Base-by-base conservation (phyloP, 1,140 invertebrate genomes). In the Lordiphosa collinella region DNA sequence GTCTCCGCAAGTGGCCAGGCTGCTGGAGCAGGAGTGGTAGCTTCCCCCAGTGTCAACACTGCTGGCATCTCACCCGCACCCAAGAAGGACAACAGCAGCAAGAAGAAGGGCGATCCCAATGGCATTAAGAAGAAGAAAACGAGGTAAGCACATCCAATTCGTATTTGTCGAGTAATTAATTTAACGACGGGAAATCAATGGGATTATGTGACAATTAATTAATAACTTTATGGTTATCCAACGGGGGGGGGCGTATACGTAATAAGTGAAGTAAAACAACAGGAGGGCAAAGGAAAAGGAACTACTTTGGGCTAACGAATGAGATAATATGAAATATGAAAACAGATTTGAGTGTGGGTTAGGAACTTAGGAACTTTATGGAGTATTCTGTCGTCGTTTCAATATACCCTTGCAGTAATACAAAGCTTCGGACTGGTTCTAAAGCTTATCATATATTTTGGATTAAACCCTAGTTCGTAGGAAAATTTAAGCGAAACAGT, bases 61-160 rank as follows among this genome's bases (percentile, higher is more conserved):
- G 44, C 36, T 44, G 66, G 43, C 36, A 36, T 50, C n/a, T 51
- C 38, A 7, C 40, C 71, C 34, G 51, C 72, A 3, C 47, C 66
- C n/a, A 72, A 91, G 51, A 90, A 90, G 40, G 75, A 90, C 31
- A 95, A 94, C 88, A 94, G 94, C 55, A 93, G 93, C 2, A 96
- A 96, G 88, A 97, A 96, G 89, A 96, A 96, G 88, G 92, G 91
- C 62, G 95, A 95, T 66, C 95, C 95, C 69, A 96, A 95, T 85
- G 94, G 95, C 18, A 95, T 96, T 3, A 97, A 97, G 82, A 97
- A 97, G 89, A 97, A 97, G 89, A 97, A 97, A 91, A 97, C 96
- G 14, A 95, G 96, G 96, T 97, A 89, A 88, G 88, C 65, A 22
- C 18, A 22, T n/a, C n/a, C n/a, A n/a, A n/a, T n/a, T n/a, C n/a